Percentiles rank a stretch among this genome's conserved stretches.
Conservation (phyloP, 2,113 vertebrate genomes). For the Centropus bengalensis region DNA sequence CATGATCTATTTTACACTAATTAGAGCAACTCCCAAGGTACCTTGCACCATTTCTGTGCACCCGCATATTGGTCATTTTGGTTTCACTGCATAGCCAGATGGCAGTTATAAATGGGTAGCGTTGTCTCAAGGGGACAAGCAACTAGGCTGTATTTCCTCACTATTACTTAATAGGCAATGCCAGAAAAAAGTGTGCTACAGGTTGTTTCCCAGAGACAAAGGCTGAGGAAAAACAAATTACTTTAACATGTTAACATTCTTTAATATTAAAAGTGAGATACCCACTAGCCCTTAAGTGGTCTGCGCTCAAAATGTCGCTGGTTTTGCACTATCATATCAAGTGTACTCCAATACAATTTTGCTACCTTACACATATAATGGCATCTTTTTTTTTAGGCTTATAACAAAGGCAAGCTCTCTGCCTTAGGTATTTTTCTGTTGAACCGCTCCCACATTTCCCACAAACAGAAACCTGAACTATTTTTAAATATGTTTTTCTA, state of each 20-base stretch:
- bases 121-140: background rate
- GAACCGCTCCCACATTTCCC: background rate
- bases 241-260: background rate
- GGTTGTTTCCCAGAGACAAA: background rate
- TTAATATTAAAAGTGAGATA: background rate
- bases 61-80: background rate
- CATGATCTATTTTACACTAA: background rate
- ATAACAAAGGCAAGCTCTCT: background rate
- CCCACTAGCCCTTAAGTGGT: background rate
- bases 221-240: background rate
- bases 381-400: background rate
- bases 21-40: background rate
- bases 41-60: background rate
- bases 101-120: background rate
- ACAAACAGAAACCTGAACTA: conserved; percentile 16
- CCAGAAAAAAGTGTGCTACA: background rate
- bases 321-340: background rate
- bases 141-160: background rate
- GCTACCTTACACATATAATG: background rate
- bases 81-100: background rate
- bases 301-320: background rate
- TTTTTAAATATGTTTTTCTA: conserved; percentile 21
- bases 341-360: background rate
- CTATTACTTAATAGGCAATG: background rate
- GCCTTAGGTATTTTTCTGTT: background rate